Evolutionary conservation across 2,888 invertebrate genomes (phyloP).

Genomic region (Noctua comes): DNA sequence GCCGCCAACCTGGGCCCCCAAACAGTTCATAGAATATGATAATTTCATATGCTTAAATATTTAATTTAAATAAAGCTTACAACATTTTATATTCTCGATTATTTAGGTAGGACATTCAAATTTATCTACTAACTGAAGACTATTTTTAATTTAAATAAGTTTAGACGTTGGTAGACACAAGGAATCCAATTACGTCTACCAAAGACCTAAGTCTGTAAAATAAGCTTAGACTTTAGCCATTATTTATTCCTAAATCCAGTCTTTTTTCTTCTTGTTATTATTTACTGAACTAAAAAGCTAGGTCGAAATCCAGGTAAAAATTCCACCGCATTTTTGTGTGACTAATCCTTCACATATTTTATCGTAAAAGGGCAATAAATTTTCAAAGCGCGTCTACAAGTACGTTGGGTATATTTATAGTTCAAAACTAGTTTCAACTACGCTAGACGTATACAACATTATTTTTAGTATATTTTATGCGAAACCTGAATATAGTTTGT

Average conservation of each 20-base stretch:
- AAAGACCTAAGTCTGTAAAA: conserved; percentile 17
- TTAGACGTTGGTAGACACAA: neutral
- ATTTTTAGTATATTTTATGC: too few species aligned
- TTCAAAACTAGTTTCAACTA: conserved; percentile 54
- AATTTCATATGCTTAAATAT: neutral
- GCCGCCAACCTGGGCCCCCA: neutral
- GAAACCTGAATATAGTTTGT: too few species aligned
- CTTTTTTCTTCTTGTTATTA: conserved; percentile 6
- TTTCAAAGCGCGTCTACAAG: conserved; percentile 40
- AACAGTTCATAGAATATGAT: neutral
- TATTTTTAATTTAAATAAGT: conserved; percentile 26
- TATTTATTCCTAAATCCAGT: conserved; percentile 2
- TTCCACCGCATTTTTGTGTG: conserved; percentile 45
- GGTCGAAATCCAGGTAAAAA: conserved; percentile 30
- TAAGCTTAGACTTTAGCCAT: conserved; percentile 1
- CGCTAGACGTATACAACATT: conserved; percentile 23
- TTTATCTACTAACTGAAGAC: neutral
- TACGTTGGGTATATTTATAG: conserved; percentile 47
- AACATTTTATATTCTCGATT: neutral
- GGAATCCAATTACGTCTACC: conserved; percentile 28
- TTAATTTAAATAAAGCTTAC: neutral
- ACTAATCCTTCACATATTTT: conserved; percentile 56
- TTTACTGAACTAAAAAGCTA: conserved; percentile 28
- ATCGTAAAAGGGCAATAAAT: conserved; percentile 53
- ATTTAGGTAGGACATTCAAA: neutral